phyloP scores from a whole-genome alignment of 2,113 vertebrate species.

The Coptodon bakossiorum region DNA sequence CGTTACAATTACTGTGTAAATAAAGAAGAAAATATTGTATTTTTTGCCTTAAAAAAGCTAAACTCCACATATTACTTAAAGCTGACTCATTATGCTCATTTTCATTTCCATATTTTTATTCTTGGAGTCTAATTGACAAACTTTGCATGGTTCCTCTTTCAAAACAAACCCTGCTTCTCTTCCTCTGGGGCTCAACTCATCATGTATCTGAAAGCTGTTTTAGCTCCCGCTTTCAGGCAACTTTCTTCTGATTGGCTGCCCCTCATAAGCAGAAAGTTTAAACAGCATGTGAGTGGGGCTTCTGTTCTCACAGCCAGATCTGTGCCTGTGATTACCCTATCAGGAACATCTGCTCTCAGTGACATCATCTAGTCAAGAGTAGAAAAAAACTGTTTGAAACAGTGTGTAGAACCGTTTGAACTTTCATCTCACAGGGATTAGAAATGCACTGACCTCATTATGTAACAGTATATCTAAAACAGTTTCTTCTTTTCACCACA shows the following conservation, averaged over 20 bases:
- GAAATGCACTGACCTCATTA: neutral
- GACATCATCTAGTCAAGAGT: neutral
- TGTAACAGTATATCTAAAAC: neutral
- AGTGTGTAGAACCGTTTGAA: neutral
- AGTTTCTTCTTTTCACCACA: neutral
- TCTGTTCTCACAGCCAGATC: neutral
- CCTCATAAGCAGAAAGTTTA: neutral
- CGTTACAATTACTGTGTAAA: neutral
- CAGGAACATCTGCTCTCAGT: neutral
- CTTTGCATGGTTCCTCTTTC: neutral
- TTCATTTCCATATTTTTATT: neutral
- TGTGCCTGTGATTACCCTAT: neutral
- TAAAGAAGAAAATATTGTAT: rapidly evolving
- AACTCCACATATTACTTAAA: neutral
- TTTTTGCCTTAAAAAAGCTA: neutral
- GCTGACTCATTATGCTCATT: neutral
- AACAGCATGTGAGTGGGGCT: neutral
- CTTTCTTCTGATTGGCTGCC: neutral
- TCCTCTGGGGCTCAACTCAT: neutral
- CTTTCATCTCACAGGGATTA: neutral
- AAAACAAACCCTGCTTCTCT: neutral
- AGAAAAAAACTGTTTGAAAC: neutral
- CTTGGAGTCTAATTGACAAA: neutral
- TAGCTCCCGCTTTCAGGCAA: neutral
- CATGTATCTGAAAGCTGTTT: neutral